Evolutionary conservation across 2,113 vertebrate genomes (phyloP), one percentile per base, ranked within the genome.

Genomic region (Formicarius rufipectus): DNA sequence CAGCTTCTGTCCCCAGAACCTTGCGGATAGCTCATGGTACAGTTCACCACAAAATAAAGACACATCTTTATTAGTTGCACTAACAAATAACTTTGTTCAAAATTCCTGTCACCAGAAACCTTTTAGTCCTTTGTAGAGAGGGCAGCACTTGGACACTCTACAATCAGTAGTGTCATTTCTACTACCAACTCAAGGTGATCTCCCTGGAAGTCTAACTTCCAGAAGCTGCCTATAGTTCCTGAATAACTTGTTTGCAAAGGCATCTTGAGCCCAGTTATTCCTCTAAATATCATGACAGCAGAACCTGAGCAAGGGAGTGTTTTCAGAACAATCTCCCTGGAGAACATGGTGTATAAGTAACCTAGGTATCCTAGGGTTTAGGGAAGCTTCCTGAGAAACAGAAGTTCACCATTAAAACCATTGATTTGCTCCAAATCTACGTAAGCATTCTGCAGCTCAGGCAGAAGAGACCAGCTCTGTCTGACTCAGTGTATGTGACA

Each of bases 11-110:
- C 23, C 44, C 14, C 62, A 44, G 39, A 21, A 78, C 11, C 25
- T 4, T 66, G 21, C 33, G 6, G 5, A 33, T 6, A 6, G 13
- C 6, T 84, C 3, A 1, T 4, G 0, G 25, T 23, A 71, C 6
- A 3, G 2, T 16, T 90, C 42, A 39, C 12, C 17, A 68, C 33
- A 56, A 35, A 87, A 67, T 11, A 23, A 27, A 71, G 18, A 27
- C 7, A 25, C 0, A 4, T 10, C 12, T 45, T 33, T 45, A 39
- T 33, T 7, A 49, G 21, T 33, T 72, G 75, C 58, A 78, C 9
- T 35, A 66, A 67, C 1, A 1, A 37, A 12, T 49, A 15, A 7
- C 12, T 63, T 78, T 59, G 18, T 21, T 82, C 66, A 63, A 8
- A 59, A 42, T 33, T 47, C 42, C 20, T 22, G 42, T 49, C 17